Conservation (phyloP, 2,113 vertebrate species). For the Cromileptes altivelis region DNA sequence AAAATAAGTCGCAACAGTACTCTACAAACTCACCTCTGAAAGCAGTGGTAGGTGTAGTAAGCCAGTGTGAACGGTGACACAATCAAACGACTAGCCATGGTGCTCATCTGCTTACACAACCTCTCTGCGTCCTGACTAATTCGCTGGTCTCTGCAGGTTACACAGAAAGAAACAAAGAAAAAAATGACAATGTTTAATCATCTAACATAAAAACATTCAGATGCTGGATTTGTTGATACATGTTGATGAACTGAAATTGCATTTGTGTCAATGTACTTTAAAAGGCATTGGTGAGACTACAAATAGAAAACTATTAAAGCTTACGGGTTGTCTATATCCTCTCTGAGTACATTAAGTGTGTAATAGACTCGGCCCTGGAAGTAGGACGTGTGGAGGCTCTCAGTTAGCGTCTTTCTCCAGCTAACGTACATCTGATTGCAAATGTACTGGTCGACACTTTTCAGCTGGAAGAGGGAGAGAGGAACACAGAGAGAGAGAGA, state of each 20-base stretch:
- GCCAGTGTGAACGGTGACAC: constrained; percentile 92
- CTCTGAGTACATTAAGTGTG: constrained; percentile 90
- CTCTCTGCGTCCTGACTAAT: constrained; percentile 97
- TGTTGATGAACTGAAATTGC: neutral
- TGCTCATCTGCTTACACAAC: constrained; percentile 94
- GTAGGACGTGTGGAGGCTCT: constrained; percentile 92
- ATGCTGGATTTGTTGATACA: neutral
- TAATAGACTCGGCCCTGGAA: constrained; percentile 95
- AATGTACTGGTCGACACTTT: constrained; percentile 95
- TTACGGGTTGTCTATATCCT: constrained; percentile 97
- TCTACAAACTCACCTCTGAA: constrained; percentile 85
- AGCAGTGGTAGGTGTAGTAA: constrained; percentile 97
- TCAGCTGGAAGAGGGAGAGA: constrained; percentile 85
- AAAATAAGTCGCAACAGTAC: neutral
- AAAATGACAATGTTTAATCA: neutral
- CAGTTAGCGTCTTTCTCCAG: constrained; percentile 94
- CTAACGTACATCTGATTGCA: constrained; percentile 92
- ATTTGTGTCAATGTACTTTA: neutral
- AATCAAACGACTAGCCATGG: constrained; percentile 91
- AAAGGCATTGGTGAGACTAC: neutral
- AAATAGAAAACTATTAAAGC: constrained; percentile 41
- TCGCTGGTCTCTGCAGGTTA: constrained; percentile 91
- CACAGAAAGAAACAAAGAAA: neutral
- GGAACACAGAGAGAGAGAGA: neutral
- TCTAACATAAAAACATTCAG: neutral